Conservation (phyloP, 2,888 invertebrate genomes). For the Rhagophthalmus giganteus region DNA sequence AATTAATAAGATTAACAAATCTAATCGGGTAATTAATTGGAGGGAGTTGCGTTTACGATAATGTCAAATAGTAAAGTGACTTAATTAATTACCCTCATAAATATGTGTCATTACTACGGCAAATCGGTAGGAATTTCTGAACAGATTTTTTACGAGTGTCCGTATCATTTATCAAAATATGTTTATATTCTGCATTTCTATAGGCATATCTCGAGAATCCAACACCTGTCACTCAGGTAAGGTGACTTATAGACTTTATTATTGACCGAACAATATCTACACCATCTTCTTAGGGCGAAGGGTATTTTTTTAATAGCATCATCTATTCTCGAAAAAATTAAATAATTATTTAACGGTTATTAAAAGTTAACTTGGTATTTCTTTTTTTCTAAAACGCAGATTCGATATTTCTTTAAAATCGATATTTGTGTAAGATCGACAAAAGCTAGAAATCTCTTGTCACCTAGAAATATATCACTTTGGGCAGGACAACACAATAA, state of each 20-base stretch:
- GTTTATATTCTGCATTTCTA: conserved; percentile 32
- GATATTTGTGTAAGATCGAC: conserved; percentile 4
- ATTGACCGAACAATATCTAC: conserved; percentile 29
- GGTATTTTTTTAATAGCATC: conserved; percentile 14
- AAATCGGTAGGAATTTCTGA: conserved; percentile 26
- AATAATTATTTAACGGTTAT: no score
- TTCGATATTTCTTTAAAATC: no score
- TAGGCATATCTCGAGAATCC: conserved; percentile 32
- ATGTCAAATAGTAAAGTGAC: conserved; percentile 20
- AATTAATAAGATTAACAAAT: conserved; percentile 11
- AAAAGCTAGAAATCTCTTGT: conserved; percentile 26
- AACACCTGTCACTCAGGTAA: conserved; percentile 35
- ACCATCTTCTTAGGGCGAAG: conserved; percentile 11
- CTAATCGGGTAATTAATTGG: conserved; percentile 11
- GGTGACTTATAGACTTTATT: conserved; percentile 39
- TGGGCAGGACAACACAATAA: conserved; percentile 23
- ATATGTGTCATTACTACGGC: conserved; percentile 18
- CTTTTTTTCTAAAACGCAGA: no score
- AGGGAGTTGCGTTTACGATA: conserved; percentile 12
- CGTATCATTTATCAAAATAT: conserved; percentile 35
- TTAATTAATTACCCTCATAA: conserved; percentile 25
- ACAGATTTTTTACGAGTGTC: conserved; percentile 17
- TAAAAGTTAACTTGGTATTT: no score
- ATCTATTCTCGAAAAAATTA: no score
- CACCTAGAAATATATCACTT: conserved; percentile 28